A percentile compares a stretch with the other conserved stretches of the same genome.
phyloP scores from a whole-genome alignment of 1,140 invertebrate genomes.

The Colletes latitarsis region DNA sequence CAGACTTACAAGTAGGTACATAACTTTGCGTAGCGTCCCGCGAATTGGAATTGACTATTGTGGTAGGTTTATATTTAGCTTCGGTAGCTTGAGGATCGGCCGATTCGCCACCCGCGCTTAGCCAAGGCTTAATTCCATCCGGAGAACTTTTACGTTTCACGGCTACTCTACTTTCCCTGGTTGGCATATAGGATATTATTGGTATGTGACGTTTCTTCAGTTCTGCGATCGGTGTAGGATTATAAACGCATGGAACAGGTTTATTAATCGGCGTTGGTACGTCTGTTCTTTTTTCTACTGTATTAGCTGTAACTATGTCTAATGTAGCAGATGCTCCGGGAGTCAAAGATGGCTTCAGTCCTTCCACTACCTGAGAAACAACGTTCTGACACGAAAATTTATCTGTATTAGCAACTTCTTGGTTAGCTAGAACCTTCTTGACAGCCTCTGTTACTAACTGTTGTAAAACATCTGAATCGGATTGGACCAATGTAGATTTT shows the following conservation, averaged over 20 bases:
- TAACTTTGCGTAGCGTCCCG: constrained; percentile 66
- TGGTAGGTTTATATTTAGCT: constrained; percentile 75
- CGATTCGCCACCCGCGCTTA: constrained; percentile 66
- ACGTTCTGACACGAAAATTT: constrained; percentile 76
- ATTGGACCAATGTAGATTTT: constrained; percentile 32
- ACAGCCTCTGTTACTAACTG: constrained; percentile 81
- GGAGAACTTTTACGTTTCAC: constrained; percentile 76
- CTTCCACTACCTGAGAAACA: constrained; percentile 78
- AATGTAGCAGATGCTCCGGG: constrained; percentile 55
- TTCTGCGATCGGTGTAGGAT: constrained; percentile 84
- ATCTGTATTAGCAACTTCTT: constrained; percentile 72
- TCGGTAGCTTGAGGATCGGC: constrained; percentile 58
- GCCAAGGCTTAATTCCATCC: constrained; percentile 70
- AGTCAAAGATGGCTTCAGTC: constrained; percentile 73
- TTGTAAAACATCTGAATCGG: constrained; percentile 72
- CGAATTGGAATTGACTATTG: constrained; percentile 61
- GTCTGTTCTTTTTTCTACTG: constrained; percentile 57
- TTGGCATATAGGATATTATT: constrained; percentile 77
- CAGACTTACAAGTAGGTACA: constrained; percentile 72
- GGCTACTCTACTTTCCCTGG: constrained; percentile 75
- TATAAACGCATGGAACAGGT: constrained; percentile 78
- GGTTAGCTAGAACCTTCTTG: constrained; percentile 79
- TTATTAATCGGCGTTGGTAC: constrained; percentile 58
- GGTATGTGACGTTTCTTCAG: constrained; percentile 82
- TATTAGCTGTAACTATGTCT: constrained; percentile 1